Percentiles rank a stretch among this genome's conserved stretches.
phyloP scores from a whole-genome alignment of 2,113 vertebrate genomes.

The Aptenodytes patagonicus region DNA sequence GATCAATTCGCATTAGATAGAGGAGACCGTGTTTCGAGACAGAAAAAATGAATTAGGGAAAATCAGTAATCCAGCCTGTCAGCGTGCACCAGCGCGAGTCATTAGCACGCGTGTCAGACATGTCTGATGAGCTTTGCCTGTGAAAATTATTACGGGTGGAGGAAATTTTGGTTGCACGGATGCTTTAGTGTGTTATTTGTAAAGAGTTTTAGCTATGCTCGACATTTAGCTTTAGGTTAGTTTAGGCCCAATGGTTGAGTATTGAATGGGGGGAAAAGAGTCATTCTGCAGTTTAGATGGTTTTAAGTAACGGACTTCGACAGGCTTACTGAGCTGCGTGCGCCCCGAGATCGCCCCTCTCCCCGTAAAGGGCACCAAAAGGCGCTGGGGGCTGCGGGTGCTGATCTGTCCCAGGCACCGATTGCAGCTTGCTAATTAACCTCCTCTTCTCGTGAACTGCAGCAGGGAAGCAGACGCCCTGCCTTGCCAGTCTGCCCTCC shows the following conservation, averaged over 20 bases:
- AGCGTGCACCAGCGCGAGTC: neutral
- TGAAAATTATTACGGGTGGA: neutral
- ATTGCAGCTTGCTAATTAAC: neutral
- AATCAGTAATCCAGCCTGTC: neutral
- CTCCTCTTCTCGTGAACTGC: neutral
- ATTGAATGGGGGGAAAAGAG: neutral
- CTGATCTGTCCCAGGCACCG: neutral
- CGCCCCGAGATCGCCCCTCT: neutral
- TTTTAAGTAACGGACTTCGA: neutral
- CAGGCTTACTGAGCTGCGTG: neutral
- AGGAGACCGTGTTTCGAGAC: neutral
- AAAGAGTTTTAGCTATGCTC: neutral
- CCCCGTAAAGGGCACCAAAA: neutral
- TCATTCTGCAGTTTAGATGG: neutral
- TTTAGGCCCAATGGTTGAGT: neutral
- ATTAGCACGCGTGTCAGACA: rapidly evolving
- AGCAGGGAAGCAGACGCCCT: neutral
- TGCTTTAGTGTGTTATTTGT: neutral
- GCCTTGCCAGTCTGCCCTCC: neutral
- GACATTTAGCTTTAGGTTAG: neutral
- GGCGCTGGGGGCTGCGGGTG: neutral
- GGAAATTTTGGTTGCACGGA: neutral
- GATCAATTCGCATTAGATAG: neutral
- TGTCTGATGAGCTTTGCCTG: neutral
- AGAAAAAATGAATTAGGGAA: neutral